A percentile compares a stretch with the other conserved stretches of the same genome.
phyloP scores from a whole-genome alignment of 2,888 invertebrate genomes.

The Folsomia manolachei region DNA sequence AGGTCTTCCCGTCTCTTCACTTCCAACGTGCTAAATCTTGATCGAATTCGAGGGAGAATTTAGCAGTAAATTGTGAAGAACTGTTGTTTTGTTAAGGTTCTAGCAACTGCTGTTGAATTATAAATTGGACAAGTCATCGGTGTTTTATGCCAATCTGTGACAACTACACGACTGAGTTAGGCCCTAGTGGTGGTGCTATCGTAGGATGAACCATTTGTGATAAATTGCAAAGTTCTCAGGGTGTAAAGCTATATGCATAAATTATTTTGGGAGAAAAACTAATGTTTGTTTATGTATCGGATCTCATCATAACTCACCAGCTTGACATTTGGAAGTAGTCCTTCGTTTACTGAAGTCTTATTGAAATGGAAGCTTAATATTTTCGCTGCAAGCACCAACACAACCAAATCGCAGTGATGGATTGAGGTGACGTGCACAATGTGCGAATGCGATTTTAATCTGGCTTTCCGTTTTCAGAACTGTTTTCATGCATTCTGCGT shows the following conservation, averaged over 20 bases:
- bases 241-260: conserved; percentile 15
- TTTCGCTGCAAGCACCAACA: conserved; percentile 2
- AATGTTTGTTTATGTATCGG: conserved; percentile 27
- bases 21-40: no score
- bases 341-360: background rate
- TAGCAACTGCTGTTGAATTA: conserved; percentile 3
- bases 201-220: background rate
- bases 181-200: no score
- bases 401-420: conserved; percentile 24
- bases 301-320: conserved; percentile 23
- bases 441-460: conserved; percentile 24
- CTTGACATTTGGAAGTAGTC: conserved; percentile 25
- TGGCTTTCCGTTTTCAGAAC: conserved; percentile 22
- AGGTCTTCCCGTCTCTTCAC: no score
- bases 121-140: background rate
- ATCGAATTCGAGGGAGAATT: no score
- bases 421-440: conserved; percentile 28
- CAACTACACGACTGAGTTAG: no score
- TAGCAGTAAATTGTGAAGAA: no score
- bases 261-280: conserved; percentile 12
- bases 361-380: conserved; percentile 18
- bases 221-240: conserved; percentile 9
- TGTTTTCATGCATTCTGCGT: background rate
- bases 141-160: background rate
- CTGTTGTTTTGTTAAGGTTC: no score